Evolutionary conservation across 2,888 invertebrate genomes (phyloP).

Genomic region (Tineola bisselliella): DNA sequence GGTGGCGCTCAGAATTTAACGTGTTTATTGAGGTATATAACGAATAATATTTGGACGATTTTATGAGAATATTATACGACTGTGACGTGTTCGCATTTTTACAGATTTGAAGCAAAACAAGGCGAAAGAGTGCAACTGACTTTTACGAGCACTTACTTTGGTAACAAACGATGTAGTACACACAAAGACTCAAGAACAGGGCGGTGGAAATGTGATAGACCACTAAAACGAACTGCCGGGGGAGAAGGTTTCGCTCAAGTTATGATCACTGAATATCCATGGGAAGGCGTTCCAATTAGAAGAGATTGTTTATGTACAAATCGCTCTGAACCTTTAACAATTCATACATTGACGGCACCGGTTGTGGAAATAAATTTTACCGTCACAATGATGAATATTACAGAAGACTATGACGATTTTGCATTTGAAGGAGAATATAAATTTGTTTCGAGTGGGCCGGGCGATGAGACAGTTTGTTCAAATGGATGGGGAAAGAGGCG

Average conservation of each 20-base stretch:
- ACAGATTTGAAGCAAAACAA: conserved; percentile 74
- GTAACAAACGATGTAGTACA: conserved; percentile 73
- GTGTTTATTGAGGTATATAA: conserved; percentile 71
- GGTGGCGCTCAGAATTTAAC: conserved; percentile 81
- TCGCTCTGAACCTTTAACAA: conserved; percentile 71
- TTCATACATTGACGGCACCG: conserved; percentile 75
- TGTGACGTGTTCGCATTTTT: background rate
- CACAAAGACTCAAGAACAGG: conserved; percentile 73
- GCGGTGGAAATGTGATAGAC: conserved; percentile 75
- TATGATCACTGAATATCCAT: conserved; percentile 75
- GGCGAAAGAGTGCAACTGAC: conserved; percentile 76
- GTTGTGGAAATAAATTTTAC: conserved; percentile 79
- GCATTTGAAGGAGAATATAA: conserved; percentile 80
- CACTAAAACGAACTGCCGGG: conserved; percentile 49
- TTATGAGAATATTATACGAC: background rate
- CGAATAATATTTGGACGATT: background rate
- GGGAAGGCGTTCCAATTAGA: conserved; percentile 73
- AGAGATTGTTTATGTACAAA: conserved; percentile 80
- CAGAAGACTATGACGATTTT: conserved; percentile 82
- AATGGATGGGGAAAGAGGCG: conserved; percentile 73
- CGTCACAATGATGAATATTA: conserved; percentile 81
- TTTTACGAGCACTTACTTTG: conserved; percentile 75
- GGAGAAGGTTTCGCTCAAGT: conserved; percentile 70
- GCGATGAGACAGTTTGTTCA: conserved; percentile 70
- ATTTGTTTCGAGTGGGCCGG: conserved; percentile 67